Base-by-base conservation (phyloP, 2,113 vertebrate genomes). In the Neodontobutis hainanensis region DNA sequence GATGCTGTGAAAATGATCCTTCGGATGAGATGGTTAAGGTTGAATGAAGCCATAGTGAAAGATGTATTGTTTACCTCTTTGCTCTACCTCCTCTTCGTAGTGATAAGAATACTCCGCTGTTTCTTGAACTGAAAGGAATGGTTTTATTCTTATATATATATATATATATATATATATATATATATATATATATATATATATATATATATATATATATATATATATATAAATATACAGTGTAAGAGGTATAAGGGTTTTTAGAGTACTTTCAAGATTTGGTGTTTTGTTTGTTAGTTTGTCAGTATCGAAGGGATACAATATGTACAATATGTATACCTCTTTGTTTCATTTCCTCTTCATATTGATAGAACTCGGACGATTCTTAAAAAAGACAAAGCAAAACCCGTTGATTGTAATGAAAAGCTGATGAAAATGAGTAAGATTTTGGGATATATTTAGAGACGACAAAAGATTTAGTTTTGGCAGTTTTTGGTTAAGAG, bases 311-410 rank as follows among this genome's bases (percentile, higher is more conserved):
- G 19, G 19, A 27, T 27, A 27, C 1, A 27, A 27, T 2, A 27
- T 27, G 19, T 27, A 40, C 71, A 56, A 51, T 32, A 56, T 36
- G 64, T 80, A 70, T 92, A 93, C 92, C 92, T 93, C 61, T 66
- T 0, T 78, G 68, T 80, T 90, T 80, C 48, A 73, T 60, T 70
- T 82, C 83, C 81, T 93, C 91, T 83, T 92, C 87, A 55, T 88
- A 91, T 14, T 90, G 89, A 85, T 79, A 88, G 69, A 87, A 87
- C 43, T 90, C 90, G 55, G 87, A 51, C n/a, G 92, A 90, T 59
- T 92, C 91, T 90, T 88, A 46, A 81, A 83, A 27, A 76, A 77
- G 55, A 84, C 11, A 83, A 43, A 73, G 36, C 35, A 38, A 36
- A 55, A 27, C 19, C 52, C 52, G 35, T 38, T 36, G 52, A 12